Base-by-base conservation (phyloP, 2,113 vertebrate species). In the Amia ocellicauda region DNA sequence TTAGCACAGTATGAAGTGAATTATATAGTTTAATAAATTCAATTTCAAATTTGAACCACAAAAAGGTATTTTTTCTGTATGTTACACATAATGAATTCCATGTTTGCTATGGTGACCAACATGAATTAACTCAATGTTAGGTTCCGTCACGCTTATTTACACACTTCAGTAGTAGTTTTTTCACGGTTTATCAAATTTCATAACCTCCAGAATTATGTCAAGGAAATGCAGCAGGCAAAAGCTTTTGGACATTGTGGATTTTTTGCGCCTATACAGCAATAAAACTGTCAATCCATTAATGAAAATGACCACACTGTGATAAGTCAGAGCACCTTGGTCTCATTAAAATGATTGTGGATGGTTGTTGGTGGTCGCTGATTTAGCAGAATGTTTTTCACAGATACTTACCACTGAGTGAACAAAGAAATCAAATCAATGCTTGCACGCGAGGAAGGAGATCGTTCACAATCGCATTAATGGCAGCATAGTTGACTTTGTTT, bases 11-110 rank as follows among this genome's bases (percentile, higher is more conserved):
- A 79, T 68, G 47, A 26, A 28, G 59, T 36, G 23, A 62, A 67
- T 79, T 74, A 73, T 71, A 72, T 69, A 73, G 68, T 60, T 73
- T 65, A 67, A 61, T 70, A 72, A 77, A 77, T 79, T 78, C 64
- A 77, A 55, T 72, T 1, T 67, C 63, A 78, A 62, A 67, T 63
- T 71, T 60, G 52, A 74, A 71, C 56, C 68, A 72, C 60, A 67
- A 77, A 74, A 66, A 56, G 49, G 14, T 60, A 70, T 58, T 69
- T 66, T 36, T 45, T 28, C 70, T 69, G 53, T 16, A 63, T 31
- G 52, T 61, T 45, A 49, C 41, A 68, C 27, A 69, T 63, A 73
- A 73, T 68, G 61, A 3, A 26, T 69, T 52, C 64, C 40, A 70
- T 50, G 70, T 42, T 67, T 58, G 58, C 50, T 49, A 27, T 13